Evolutionary conservation across 2,113 vertebrate species (phyloP), one percentile per base, ranked within the genome.

Genomic region (Irena cyanogastra): DNA sequence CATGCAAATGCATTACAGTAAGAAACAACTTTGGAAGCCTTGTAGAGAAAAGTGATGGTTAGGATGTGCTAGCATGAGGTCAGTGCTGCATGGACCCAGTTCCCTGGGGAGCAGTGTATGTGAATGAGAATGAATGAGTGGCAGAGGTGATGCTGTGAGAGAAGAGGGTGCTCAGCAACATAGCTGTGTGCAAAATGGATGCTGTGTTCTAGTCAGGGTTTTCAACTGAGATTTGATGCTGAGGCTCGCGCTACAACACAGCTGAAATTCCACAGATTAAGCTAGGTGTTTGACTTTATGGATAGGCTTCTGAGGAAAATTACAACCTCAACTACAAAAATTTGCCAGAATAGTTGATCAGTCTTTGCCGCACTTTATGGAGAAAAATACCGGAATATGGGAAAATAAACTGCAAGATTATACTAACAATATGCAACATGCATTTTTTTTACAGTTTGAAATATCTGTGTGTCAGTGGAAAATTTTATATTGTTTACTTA

Each of bases 41-140:
- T 13, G 6, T 31, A 53, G 61, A 47, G 45, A 44, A 37, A 24
- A 20, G 21, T 6, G 22, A 3, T 59, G 39, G 11, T 56, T 69
- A 50, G 64, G 13, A 8, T 18, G 20, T 42, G 21, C 31, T n/a
- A 5, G 16, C 4, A 2, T 45, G 52, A 71, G 18, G 3, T 35
- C 27, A 61, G 30, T 35, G 50, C 59, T 61, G 33, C 12, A 7
- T 4, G 12, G n/a, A 45, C 23, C 12, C 11, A 9, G 23, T 42
- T 54, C 18, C 4, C 27, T 2, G 18, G 44, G 72, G 17, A 44
- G 30, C 4, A 6, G 39, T 6, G 4, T 37, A 4, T 2, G 0
- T 72, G 33, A 47, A 44, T 22, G 9, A 30, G 42, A 53, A 26
- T 22, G 56, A 50, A 59, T n/a, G 35, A 44, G 24, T 6, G 1